phyloP scores from a whole-genome alignment of 30 jellyfish, hydroid and myxozoan species.

The Aurelia sp. region DNA sequence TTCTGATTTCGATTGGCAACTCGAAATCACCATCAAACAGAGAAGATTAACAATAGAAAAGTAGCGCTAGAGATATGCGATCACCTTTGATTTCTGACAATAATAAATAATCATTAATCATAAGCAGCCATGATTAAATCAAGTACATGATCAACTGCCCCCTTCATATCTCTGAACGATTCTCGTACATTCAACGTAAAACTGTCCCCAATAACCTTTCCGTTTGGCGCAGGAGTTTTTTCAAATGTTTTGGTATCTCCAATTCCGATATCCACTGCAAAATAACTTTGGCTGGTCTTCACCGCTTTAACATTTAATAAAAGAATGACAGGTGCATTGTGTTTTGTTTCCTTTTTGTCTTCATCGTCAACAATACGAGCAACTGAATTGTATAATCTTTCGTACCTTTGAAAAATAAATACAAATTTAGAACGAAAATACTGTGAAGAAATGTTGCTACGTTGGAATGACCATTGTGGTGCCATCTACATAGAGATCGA shows the following conservation, averaged over 20 bases:
- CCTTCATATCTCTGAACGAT: not conserved
- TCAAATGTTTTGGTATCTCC: not conserved
- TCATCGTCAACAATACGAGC: not conserved
- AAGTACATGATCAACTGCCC: not conserved
- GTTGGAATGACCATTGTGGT: too few species aligned
- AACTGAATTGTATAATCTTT: not conserved
- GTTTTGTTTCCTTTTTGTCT: not conserved
- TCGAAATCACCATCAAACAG: too few species aligned
- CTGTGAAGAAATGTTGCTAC: too few species aligned
- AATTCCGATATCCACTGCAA: not conserved
- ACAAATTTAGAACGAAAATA: too few species aligned
- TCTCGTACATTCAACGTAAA: not conserved
- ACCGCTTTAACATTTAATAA: not conserved
- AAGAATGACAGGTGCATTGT: not conserved
- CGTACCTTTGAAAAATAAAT: not conserved
- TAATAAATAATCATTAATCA: not conserved
- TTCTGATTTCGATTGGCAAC: too few species aligned
- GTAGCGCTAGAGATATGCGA: too few species aligned
- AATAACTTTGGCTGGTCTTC: not conserved
- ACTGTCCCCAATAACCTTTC: not conserved
- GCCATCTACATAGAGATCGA: too few species aligned
- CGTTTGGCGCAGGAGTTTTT: not conserved
- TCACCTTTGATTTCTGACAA: too few species aligned
- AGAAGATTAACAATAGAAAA: too few species aligned
- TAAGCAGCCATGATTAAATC: not conserved